These are phyloP conservation scores for Alcedo atthis DNA, from an alignment of 2,797 vertebrate species.

Conservation along the genomic window DNA sequence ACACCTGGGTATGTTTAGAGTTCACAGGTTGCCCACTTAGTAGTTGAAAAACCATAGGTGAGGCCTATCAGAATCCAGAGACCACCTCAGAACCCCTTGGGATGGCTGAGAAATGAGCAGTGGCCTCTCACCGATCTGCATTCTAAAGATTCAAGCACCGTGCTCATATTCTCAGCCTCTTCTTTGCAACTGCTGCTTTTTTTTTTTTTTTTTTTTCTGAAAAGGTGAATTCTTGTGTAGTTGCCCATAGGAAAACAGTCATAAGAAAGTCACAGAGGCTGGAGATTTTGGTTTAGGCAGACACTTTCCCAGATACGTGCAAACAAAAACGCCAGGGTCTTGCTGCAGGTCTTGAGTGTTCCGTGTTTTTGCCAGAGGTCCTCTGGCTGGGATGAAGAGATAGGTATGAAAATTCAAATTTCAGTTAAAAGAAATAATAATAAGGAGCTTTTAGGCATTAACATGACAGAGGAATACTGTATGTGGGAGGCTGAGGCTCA, in stretches of 20 bases:
- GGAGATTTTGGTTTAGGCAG: background rate
- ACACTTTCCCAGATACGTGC: background rate
- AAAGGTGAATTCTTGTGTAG: conserved; percentile 4
- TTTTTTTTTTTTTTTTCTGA: background rate
- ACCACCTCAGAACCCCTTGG: background rate
- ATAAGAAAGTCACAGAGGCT: background rate
- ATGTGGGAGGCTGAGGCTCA: background rate
- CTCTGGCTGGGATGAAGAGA: background rate
- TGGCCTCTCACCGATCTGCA: background rate
- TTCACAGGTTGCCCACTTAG: background rate
- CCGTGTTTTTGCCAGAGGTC: background rate
- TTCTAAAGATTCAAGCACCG: background rate
- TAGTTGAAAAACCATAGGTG: background rate
- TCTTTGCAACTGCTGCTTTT: background rate
- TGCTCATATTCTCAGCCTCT: background rate
- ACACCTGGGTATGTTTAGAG: background rate
- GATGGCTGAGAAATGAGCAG: background rate
- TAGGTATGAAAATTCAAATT: background rate
- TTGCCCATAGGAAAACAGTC: background rate
- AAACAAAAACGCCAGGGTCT: background rate
- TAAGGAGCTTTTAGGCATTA: background rate
- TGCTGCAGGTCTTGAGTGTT: background rate
- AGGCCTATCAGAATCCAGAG: background rate
- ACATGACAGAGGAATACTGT: background rate
- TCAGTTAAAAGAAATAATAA: background rate